Percentiles rank a stretch among this genome's conserved stretches.
Evolutionary conservation across 2,113 vertebrate species (phyloP).

Genomic region (Colaptes auratus): DNA sequence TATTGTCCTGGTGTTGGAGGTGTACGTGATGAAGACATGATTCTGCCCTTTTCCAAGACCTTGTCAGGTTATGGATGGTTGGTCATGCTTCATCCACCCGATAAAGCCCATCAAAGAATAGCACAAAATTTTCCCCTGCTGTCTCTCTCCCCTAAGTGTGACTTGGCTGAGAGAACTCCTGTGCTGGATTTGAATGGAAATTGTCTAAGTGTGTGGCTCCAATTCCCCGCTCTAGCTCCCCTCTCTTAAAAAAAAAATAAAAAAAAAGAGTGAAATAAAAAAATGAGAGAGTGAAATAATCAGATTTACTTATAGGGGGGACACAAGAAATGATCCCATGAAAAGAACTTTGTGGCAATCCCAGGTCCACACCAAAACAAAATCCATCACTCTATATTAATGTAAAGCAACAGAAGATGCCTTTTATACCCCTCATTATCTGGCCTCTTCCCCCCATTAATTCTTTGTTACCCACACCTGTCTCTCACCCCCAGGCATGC

Average conservation of each 20-base stretch:
- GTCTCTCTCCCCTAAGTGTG: constrained; percentile 21
- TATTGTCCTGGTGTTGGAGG: constrained; percentile 17
- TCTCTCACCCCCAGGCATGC: background rate
- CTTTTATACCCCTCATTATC: background rate
- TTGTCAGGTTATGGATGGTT: constrained; percentile 59
- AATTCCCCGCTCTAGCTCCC: constrained; percentile 17
- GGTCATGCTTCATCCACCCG: constrained; percentile 30
- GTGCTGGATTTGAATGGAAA: constrained; percentile 65
- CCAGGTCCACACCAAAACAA: constrained; percentile 55
- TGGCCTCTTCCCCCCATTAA: constrained; percentile 11
- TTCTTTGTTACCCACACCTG: background rate
- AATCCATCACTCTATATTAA: constrained; percentile 55
- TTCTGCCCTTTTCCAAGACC: constrained; percentile 27
- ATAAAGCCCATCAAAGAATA: constrained; percentile 58
- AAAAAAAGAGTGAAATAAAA: too few species aligned
- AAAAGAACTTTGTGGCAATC: constrained; percentile 54
- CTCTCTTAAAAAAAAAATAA: constrained; percentile 19
- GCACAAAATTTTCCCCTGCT: constrained; percentile 34
- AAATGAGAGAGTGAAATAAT: constrained; percentile 64
- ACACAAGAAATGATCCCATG: constrained; percentile 15
- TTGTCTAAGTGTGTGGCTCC: constrained; percentile 73
- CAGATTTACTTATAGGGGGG: constrained; percentile 62
- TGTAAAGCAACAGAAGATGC: background rate
- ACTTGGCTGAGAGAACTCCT: constrained; percentile 48
- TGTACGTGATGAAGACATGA: constrained; percentile 14